Conservation (phyloP, 2,113 vertebrate species). For the Fulmarus glacialis region DNA sequence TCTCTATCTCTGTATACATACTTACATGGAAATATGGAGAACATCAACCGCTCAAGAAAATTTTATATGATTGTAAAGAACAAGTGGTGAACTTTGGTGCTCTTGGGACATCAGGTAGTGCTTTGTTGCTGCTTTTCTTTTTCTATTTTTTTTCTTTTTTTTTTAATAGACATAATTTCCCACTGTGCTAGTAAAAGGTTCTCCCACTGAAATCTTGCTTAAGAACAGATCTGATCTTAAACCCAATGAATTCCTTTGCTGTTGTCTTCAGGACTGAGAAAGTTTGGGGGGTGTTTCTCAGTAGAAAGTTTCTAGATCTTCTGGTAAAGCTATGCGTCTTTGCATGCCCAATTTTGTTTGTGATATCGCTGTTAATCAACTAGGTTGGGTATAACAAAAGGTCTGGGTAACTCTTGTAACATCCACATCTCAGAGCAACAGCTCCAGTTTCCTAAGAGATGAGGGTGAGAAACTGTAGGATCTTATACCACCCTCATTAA, state of each 20-base stretch:
- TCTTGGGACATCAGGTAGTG: not conserved
- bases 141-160: not conserved
- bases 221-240: not conserved
- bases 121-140: not conserved
- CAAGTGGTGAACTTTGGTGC: not conserved
- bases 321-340: fast-evolving
- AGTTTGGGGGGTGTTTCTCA: not conserved
- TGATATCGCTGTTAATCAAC: not conserved
- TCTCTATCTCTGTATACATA: not conserved
- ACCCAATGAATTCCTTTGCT: not conserved
- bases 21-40: not conserved
- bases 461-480: not conserved
- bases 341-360: not conserved
- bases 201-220: not conserved
- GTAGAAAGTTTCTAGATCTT: not conserved
- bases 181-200: not conserved
- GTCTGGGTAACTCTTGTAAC: not conserved
- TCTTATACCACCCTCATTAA: not conserved
- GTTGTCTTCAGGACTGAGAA: not conserved
- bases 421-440: not conserved
- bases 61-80: not conserved
- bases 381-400: not conserved
- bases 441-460: not conserved
- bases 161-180: not conserved
- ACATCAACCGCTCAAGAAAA: not conserved